Evolutionary conservation across 2,888 invertebrate species (phyloP), one percentile per base, ranked within the genome.

Genomic region (Diarsia rubi): DNA sequence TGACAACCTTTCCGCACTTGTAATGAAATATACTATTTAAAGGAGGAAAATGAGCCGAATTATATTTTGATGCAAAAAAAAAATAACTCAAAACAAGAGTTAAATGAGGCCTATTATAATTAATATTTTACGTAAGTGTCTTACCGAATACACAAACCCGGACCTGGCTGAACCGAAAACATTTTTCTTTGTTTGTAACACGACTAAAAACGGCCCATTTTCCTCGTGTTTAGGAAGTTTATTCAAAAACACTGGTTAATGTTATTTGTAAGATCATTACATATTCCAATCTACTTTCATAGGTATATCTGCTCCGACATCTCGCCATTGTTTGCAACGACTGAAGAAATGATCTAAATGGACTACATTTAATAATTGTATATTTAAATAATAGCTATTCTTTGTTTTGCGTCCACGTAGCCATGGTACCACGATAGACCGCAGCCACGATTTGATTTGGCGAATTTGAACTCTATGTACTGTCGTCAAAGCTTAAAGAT

Each of bases 351-450:
- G 59, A 60, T 62, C 69, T 52, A 65, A 74, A 47, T 72, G 49
- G 60, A 64, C 69, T 73, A 75, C 62, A 76, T 59, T 85, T 54
- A 73, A 79, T 57, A 72, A 79, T 49, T 72, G 59, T 66, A 68
- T 65, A 62, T 52, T 37, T 67, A n/a, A 45, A 59, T 49, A 70
- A 16, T 59, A 31, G 12, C 21, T 49, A 44, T 47, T 64, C 67
- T 86, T 84, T 86, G 78, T 86, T 85, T 68, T 52, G 63, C 37
- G 16, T 68, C 42, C 62, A 49, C 68, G 86, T 86, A 78, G 47
- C 60, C 81, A 86, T 86, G 82, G 86, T 74, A 69, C 57, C n/a
- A n/a, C n/a, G n/a, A n/a, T n/a, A n/a, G n/a, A n/a, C n/a, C 67
- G 42, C 60, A 16, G n/a, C 59, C 19, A 68, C 27, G 16, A 52